Base-by-base conservation (phyloP, 2,113 vertebrate species). In the Malurus elegans region DNA sequence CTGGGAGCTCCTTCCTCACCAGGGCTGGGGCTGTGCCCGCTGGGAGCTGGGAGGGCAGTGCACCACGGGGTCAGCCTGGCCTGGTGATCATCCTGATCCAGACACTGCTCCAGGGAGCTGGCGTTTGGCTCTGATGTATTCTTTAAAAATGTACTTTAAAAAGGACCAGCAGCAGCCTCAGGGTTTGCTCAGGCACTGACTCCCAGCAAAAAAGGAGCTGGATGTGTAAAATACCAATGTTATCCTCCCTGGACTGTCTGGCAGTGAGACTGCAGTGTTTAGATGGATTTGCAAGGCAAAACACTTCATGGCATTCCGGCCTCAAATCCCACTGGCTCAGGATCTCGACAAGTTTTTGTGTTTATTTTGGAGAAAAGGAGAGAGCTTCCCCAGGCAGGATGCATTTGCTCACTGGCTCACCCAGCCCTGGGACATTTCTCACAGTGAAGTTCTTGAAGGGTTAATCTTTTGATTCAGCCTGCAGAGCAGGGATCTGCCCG, bases 351-450 rank as follows among this genome's bases (percentile, higher is more conserved):
- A n/a, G 38, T 24, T 92, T 70, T 67, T 40, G 25, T 86, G 60
- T 64, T 84, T 28, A 44, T 53, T 72, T 53, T 34, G 38, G 62
- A 89, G 73, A 29, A 48, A 10, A 76, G 62, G 24, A n/a, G 14
- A 1, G 25, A 17, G 45, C 34, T 79, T 81, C 18, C 10, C 14
- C 18, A 62, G 19, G 56, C 2, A 4, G 71, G 48, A 45, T 0
- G 0, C 1, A 0, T 66, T 44, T 74, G 12, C 31, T 45, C 0
- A 0, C 8, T 3, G 17, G 28, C 36, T 44, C 48, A 32, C 13
- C 16, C 65, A 47, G 50, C 26, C 10, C 28, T 21, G 12, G 61
- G 58, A 24, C 11, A 1, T 7, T 58, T 51, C 31, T 44, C 14
- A 21, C 25, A n/a, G 65, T 29, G 14, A 25, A 10, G 10, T 40